phyloP scores from a whole-genome alignment of 2,113 vertebrate species.

The western clawed frog (Xenopus tropicalis) region UCB_Xtro_10.0 CM004443.2:68825501-68826000 shows the following conservation, averaged over 20 bases:
- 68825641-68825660: too few species aligned
- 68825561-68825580: too few species aligned
- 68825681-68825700: too few species aligned
- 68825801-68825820: conserved; percentile 24
- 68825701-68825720: too few species aligned
- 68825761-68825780: not conserved
- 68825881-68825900: conserved; percentile 65
- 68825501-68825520: too few species aligned
- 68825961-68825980: conserved; percentile 59
- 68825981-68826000: conserved; percentile 70
- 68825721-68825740: not conserved
- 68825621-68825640: too few species aligned
- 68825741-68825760: not conserved
- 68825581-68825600: too few species aligned
- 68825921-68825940: conserved; percentile 62
- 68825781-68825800: conserved; percentile 12
- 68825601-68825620: too few species aligned
- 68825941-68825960: conserved; percentile 50
- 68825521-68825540: too few species aligned
- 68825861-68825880: conserved; percentile 45
- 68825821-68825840: conserved; percentile 25
- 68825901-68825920: conserved; percentile 73
- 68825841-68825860: conserved; percentile 36
- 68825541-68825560: too few species aligned
- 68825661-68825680: too few species aligned